Evolutionary conservation across 1,140 invertebrate species (phyloP), one percentile per base, ranked within the genome.

Genomic region (Melanaphis sacchari): DNA sequence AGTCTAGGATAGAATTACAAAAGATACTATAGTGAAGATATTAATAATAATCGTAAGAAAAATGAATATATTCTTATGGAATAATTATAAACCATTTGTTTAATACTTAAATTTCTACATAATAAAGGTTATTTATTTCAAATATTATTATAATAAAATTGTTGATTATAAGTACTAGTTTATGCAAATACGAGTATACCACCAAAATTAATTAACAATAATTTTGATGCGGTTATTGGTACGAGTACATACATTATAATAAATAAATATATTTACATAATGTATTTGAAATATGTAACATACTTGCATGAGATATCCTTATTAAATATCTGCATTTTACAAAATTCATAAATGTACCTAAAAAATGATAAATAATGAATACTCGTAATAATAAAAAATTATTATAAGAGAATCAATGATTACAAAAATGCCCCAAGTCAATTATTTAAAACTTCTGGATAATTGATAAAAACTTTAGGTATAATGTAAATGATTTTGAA

Each of bases 401-500:
- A 46, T 46, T 15, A 49, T 49, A 49, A 49, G 46, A 43, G 81
- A 82, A 82, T 82, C 7, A 6, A 40, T 82, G 36, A 82, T 82
- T 8, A 26, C 54, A 82, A 1, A 82, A 38, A 82, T 6, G 38
- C 8, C 0, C 24, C 21, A 6, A 38, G 21, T 82, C 5, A 82
- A 82, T 82, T 82, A 22, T 40, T 82, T 82, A 21, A 38, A 81
- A 81, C 18, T 36, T 43, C 9, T 81, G 1, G 6, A 21, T 81
- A 38, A 38, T 81, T 81, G n/a, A 81, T 22, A 82, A 82, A 82
- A 24, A 40, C 5, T 82, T n/a, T n/a, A n/a, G n/a, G 21, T 82
- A 40, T 40, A 24, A 87, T 87, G n/a, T 46, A 87, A 87, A 87
- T 87, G 31, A n/a, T 43, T 87, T 46, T 87, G n/a, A 87, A 46